Percentiles rank a stretch among this genome's conserved stretches.
These are phyloP conservation scores for Cyphomyrmex costatus DNA, from an alignment of 1,140 invertebrate genomes.

Conservation along the genomic window DNA sequence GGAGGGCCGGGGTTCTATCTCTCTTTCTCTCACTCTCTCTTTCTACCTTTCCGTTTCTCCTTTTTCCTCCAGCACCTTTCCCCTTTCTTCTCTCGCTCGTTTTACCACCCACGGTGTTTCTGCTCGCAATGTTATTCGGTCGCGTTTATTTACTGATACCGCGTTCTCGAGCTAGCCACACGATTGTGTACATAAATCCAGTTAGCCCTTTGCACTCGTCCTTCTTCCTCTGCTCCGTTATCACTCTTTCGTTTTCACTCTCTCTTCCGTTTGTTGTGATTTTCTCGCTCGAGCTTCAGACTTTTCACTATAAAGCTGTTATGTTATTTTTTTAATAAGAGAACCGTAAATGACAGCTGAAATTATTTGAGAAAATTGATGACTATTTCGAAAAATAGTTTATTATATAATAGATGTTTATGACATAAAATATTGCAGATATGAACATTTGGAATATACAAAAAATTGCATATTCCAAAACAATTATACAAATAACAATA, in stretches of 20 bases:
- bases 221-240: slow-evolving; percentile 45
- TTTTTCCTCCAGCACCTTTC: neutral
- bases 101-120: slow-evolving; percentile 45
- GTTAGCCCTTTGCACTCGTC: slow-evolving; percentile 66
- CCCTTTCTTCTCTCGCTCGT: neutral
- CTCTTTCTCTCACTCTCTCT: slow-evolving; percentile 35
- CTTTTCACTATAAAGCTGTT: slow-evolving; percentile 38
- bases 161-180: slow-evolving; percentile 80
- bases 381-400: neutral
- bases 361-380: neutral
- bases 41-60: slow-evolving; percentile 9
- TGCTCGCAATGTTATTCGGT: slow-evolving; percentile 68
- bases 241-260: slow-evolving; percentile 30
- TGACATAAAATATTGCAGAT: neutral
- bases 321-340: slow-evolving; percentile 42
- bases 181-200: slow-evolving; percentile 82
- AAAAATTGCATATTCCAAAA: too few species aligned
- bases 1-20: slow-evolving; percentile 60
- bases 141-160: slow-evolving; percentile 83
- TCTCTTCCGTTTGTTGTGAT: slow-evolving; percentile 31
- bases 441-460: too few species aligned
- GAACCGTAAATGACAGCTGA: neutral
- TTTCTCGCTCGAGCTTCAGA: slow-evolving; percentile 56
- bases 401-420: neutral
- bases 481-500: too few species aligned